These are phyloP conservation scores for Physella acuta DNA, from an alignment of 1,140 invertebrate genomes.

Conservation along the genomic window DNA sequence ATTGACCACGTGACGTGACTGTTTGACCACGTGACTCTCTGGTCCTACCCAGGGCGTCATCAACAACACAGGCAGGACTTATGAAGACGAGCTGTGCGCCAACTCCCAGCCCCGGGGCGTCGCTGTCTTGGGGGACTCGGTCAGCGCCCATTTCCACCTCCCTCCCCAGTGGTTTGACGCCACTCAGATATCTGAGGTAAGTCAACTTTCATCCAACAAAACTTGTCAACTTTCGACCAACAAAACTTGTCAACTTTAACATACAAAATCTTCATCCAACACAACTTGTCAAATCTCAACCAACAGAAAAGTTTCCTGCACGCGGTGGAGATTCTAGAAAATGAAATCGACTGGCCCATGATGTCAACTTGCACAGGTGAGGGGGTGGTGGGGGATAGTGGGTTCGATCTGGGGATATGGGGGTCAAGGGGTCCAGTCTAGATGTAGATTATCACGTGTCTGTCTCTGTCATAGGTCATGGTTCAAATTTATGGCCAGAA, in stretches of 20 bases:
- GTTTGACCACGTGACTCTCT: no score
- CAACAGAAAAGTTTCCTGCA: conserved; percentile 54
- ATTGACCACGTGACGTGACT: no score
- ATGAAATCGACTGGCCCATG: conserved; percentile 65
- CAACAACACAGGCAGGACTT: conserved; percentile 46
- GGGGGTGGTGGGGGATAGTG: no score
- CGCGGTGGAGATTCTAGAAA: conserved; percentile 56
- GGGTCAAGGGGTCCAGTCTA: no score
- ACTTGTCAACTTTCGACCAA: conserved; percentile 2
- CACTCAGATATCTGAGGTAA: conserved; percentile 50
- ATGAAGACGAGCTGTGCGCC: conserved; percentile 60
- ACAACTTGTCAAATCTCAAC: not conserved
- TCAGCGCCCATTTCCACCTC: conserved; percentile 64
- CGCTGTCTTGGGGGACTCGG: conserved; percentile 64
- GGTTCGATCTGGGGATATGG: no score
- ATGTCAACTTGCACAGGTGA: conserved; percentile 62
- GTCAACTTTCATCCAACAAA: conserved; percentile 6
- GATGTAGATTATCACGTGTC: no score
- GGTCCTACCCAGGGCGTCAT: conserved; percentile 60
- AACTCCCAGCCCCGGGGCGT: conserved; percentile 55
- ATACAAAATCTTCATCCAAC: not conserved
- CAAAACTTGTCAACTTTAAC: conserved; percentile 33
- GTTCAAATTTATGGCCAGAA: conserved; percentile 8
- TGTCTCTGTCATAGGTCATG: conserved; percentile 14
- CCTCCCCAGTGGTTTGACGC: conserved; percentile 62